These are phyloP conservation scores for Dasysyrphus albostriatus DNA, from an alignment of 2,888 invertebrate species.

Conservation along the genomic window DNA sequence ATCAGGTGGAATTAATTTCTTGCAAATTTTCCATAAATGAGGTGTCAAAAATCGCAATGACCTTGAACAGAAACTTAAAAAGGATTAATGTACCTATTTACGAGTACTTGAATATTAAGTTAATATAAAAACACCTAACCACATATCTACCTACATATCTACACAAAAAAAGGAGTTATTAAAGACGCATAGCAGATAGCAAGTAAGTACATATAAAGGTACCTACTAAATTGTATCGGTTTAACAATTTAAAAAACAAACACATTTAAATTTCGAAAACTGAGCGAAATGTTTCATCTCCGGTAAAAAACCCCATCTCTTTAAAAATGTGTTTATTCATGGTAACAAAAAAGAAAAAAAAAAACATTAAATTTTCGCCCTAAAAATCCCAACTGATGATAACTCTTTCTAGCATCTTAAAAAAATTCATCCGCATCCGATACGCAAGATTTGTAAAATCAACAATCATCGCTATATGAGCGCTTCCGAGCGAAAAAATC, in stretches of 20 bases:
- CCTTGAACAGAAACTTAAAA: too few species aligned
- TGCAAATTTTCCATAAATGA: too few species aligned
- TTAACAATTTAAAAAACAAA: neutral
- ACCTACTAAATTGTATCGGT: neutral
- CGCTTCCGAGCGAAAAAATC: slow-evolving; percentile 34
- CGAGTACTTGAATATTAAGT: too few species aligned
- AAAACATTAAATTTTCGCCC: neutral
- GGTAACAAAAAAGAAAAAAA: neutral
- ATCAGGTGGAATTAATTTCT: too few species aligned
- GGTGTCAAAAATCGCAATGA: too few species aligned
- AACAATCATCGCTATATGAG: slow-evolving; percentile 16
- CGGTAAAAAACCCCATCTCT: neutral
- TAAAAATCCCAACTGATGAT: slow-evolving; percentile 43
- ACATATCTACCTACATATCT: too few species aligned
- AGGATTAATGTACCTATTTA: too few species aligned
- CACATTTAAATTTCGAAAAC: neutral
- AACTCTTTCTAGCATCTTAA: slow-evolving; percentile 43
- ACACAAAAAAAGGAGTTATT: too few species aligned
- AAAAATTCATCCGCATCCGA: slow-evolving; percentile 45
- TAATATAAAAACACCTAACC: too few species aligned
- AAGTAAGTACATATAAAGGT: too few species aligned
- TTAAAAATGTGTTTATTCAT: neutral
- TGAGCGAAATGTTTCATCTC: slow-evolving; percentile 38
- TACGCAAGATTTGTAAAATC: slow-evolving; percentile 58
- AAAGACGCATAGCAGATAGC: too few species aligned